Percentiles rank a stretch among this genome's conserved stretches.
Evolutionary conservation across 2,113 vertebrate genomes (phyloP).

Genomic region (Lutjanus erythropterus): DNA sequence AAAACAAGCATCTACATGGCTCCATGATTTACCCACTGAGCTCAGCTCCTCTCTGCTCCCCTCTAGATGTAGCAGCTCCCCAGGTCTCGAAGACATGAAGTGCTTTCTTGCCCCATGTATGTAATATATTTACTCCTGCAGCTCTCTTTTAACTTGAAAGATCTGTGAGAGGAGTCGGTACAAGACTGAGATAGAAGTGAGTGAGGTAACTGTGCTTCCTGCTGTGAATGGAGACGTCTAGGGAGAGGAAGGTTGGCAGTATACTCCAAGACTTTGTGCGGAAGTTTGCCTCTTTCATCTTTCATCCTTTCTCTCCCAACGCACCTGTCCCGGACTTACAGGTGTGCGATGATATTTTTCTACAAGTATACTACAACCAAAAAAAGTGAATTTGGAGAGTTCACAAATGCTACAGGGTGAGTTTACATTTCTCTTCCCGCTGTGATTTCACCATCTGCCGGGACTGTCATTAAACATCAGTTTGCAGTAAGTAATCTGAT

Average conservation of each 20-base stretch:
- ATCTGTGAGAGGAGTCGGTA: constrained; percentile 2
- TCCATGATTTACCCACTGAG: constrained; percentile 24
- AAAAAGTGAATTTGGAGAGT: constrained; percentile 31
- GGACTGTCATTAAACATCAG: neutral
- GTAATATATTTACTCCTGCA: neutral
- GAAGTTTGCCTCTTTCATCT: constrained; percentile 40
- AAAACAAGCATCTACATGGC: constrained; percentile 34
- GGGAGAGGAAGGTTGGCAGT: constrained; percentile 63
- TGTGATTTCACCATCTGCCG: neutral
- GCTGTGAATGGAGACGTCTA: constrained; percentile 31
- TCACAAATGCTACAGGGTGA: constrained; percentile 7
- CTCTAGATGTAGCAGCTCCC: constrained; percentile 68
- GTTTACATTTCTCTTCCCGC: constrained; percentile 1
- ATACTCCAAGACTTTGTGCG: constrained; percentile 54
- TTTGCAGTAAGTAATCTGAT: constrained; percentile 2
- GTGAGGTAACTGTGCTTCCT: constrained; percentile 59
- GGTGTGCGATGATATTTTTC: constrained; percentile 7
- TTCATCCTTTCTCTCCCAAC: constrained; percentile 9
- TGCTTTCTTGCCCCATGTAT: constrained; percentile 63
- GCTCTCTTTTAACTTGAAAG: constrained; percentile 25
- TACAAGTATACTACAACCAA: constrained; percentile 1
- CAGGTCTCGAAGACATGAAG: constrained; percentile 23
- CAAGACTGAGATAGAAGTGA: constrained; percentile 2
- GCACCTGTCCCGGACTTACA: constrained; percentile 21
- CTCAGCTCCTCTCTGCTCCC: constrained; percentile 32